Percentiles rank a stretch among this genome's conserved stretches.
Evolutionary conservation across 2,797 vertebrate genomes (phyloP).

Genomic region (Protosalanx chinensis): DNA sequence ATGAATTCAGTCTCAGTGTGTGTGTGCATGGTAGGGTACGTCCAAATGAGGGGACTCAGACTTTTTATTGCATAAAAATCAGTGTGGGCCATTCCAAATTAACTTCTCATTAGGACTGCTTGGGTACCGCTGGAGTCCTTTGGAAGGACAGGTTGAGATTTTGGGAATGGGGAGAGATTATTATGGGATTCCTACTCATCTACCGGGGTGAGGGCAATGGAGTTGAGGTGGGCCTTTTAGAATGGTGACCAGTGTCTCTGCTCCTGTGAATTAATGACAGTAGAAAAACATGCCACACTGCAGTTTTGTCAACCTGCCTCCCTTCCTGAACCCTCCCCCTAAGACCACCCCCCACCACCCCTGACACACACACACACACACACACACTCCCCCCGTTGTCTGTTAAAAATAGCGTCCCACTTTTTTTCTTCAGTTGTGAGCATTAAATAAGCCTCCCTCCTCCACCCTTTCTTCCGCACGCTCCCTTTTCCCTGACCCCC

Average conservation of each 20-base stretch:
- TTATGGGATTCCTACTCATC: conserved; percentile 35
- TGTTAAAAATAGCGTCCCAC: conserved; percentile 62
- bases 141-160: conserved; percentile 53
- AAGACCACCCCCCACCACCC: conserved; percentile 31
- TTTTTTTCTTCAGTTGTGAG: conserved; percentile 69
- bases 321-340: conserved; percentile 18
- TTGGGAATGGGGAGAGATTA: conserved; percentile 47
- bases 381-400: conserved; percentile 27
- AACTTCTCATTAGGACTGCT: conserved; percentile 43
- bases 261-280: conserved; percentile 2
- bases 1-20: too few species aligned
- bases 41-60: conserved; percentile 66
- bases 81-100: conserved; percentile 62
- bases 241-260: conserved; percentile 65
- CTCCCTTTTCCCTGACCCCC: conserved; percentile 55
- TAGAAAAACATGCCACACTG: conserved; percentile 13
- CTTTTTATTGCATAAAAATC: conserved; percentile 73
- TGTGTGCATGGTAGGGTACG: neutral
- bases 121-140: conserved; percentile 45
- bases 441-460: conserved; percentile 67
- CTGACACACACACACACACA: conserved; percentile 21
- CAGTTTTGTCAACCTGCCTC: conserved; percentile 45
- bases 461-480: conserved; percentile 46
- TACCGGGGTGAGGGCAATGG: conserved; percentile 16
- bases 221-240: conserved; percentile 55